A percentile compares a stretch with the other conserved stretches of the same genome.
phyloP scores from a whole-genome alignment of 2,888 invertebrate genomes.

The Mesorhabditis spiculigera region DNA sequence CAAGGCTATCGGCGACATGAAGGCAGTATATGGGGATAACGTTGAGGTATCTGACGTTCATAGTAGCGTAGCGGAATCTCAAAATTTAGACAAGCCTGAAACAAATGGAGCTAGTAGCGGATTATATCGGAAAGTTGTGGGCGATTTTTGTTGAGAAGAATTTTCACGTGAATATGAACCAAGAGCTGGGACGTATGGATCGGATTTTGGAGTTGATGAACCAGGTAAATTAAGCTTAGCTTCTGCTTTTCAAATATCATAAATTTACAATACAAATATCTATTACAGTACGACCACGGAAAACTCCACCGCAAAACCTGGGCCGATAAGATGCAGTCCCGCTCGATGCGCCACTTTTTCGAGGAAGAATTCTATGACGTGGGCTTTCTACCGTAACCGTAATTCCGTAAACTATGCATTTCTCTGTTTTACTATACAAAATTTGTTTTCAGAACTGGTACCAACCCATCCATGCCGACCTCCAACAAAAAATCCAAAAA shows the following conservation, averaged over 20 bases:
- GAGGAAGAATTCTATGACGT: slow-evolving; percentile 57
- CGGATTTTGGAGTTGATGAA: slow-evolving; percentile 43
- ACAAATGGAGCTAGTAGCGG: slow-evolving; percentile 22
- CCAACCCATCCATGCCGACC: slow-evolving; percentile 44
- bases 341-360: slow-evolving; percentile 56
- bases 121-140: slow-evolving; percentile 41
- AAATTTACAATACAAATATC: not conserved
- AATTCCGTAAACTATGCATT: no score
- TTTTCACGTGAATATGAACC: slow-evolving; percentile 35
- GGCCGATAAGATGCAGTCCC: slow-evolving; percentile 57
- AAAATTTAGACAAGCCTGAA: slow-evolving; percentile 6
- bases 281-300: slow-evolving; percentile 45
- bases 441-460: slow-evolving; percentile 52
- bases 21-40: slow-evolving; percentile 41
- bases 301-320: slow-evolving; percentile 46
- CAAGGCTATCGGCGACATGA: slow-evolving; percentile 50
- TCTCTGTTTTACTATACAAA: no score
- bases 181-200: slow-evolving; percentile 49
- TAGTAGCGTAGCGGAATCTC: slow-evolving; percentile 1
- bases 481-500: slow-evolving; percentile 48
- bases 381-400: not conserved
- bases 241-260: not conserved
- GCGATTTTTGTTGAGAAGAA: slow-evolving; percentile 37
- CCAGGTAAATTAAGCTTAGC: slow-evolving; percentile 16
- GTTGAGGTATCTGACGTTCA: slow-evolving; percentile 24